Evolutionary conservation across 2,888 invertebrate species (phyloP), one percentile per base, ranked within the genome.

Genomic region (Sarcophaga carnaria): DNA sequence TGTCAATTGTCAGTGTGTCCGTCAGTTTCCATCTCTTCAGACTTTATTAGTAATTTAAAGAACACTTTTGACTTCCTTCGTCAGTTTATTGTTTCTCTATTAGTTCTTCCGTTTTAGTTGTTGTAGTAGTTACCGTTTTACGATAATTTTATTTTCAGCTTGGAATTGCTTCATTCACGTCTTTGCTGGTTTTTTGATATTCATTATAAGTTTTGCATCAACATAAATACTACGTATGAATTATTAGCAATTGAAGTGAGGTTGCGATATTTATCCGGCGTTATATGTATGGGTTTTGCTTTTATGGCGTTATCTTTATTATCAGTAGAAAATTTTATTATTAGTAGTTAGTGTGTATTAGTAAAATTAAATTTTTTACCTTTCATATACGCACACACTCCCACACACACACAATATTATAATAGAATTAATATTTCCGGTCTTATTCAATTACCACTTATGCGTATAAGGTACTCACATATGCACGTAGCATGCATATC

Each of bases 11-110:
- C 49, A 11, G 49, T 60, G 27, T n/a, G 59, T 60, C 47, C 45
- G 20, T 37, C 59, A 11, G 20, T 20, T 72, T 72, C n/a, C 54
- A 54, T 74, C 67, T 71, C 71, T 72, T 60, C 17, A 27, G 47
- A 49, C 77, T 54, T 54, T 54, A 72, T 66, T 77, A 76, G 76
- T 76, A 72, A 71, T 76, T 79, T 82, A 67, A 67, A 81, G 79
- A 84, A 75, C 84, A 87, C 84, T 87, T 87, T 81, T 84, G 81
- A 87, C 87, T 87, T 87, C 87, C 87, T 87, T 82, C 79, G 66
- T 37, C 80, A 72, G 76, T 80, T 86, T 81, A 87, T 87, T 87
- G 81, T 84, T 87, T 87, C 70, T 62, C 62, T 60, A 63, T 27
- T 59, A 2, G 17, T 54, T 54, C 54, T 54, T 54, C 17, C 60